A percentile compares a stretch with the other conserved stretches of the same genome.
Evolutionary conservation across 2,888 invertebrate genomes (phyloP).

Genomic region (Aporophyla nigra): DNA sequence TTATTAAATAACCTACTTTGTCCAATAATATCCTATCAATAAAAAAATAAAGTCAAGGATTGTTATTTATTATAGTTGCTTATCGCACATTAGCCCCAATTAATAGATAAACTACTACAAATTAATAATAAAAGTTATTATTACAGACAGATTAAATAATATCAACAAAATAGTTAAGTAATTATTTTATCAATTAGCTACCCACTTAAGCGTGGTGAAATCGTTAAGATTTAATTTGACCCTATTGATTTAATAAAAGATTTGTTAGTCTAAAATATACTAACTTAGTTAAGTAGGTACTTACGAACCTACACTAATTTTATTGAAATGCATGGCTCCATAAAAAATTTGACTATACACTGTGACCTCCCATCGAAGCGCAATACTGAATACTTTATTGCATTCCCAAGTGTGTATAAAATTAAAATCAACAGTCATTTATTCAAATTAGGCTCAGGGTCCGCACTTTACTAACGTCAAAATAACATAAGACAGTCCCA

Average conservation of each 20-base stretch:
- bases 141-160: conserved; percentile 2
- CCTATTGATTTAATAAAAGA: background rate
- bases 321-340: no score
- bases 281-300: background rate
- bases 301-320: no score
- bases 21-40: background rate
- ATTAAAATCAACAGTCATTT: no score
- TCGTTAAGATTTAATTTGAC: background rate
- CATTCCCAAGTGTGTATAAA: no score
- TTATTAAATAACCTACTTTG: background rate
- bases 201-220: background rate
- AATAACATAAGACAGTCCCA: no score
- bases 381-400: no score
- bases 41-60: conserved; percentile 5
- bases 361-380: no score
- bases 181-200: conserved; percentile 31
- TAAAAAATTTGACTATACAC: no score
- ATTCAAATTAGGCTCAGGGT: no score
- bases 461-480: no score
- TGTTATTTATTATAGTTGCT: conserved; percentile 1
- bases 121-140: conserved; percentile 1
- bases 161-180: conserved; percentile 20
- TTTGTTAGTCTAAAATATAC: background rate
- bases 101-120: conserved; percentile 2
- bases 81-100: conserved; percentile 25